Evolutionary conservation across 53 echinoderm and acorn worm genomes (phyloP), one percentile per base, ranked within the genome.

Genomic region (Astropecten irregularis): DNA sequence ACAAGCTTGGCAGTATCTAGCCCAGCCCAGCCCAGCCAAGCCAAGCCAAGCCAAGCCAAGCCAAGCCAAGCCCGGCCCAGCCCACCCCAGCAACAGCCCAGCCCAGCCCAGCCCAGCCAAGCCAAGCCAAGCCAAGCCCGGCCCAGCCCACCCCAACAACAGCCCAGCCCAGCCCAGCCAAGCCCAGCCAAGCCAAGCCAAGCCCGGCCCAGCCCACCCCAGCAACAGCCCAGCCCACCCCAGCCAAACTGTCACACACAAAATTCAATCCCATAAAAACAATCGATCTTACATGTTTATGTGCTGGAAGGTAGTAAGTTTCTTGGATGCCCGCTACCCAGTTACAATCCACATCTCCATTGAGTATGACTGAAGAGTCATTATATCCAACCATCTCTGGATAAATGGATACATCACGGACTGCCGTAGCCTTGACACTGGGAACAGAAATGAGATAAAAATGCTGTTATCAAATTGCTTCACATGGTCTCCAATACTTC

Each of bases 291-390:
- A 74, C 74, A 26, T 74, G 56, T 54, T 55, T 55, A 19, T 74
- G 39, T 9, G 55, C 32, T 10, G 74, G 56, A 74, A 74, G 74
- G 25, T n/a, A 55, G 39, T 49, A 39, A 25, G 38, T 74, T 16
- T 74, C 34, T n/a, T 74, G 20, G 22, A 74, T 40, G 38, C 52
- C 56, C 9, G 39, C 38, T 39, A 57, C 56, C 74, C 74, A 55
- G 36, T 40, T 4, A 22, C 74, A 74, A 39, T 74, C 57, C 22
- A 56, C 11, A 40, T 74, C 74, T 53, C 56, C 74, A 22, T 74
- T 5, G 15, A 74, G 74, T 3, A 74, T 39, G 2, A 23, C 23
- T 11, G 40, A 20, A 40, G 56, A 35, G 55, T 55, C 74, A 20
- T 55, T 54, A 25, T 38, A 21, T 22, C 32, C 54, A 39, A 38